Evolutionary conservation across 2,888 invertebrate species (phyloP).

Genomic region (Caenorhabditis sp.): DNA sequence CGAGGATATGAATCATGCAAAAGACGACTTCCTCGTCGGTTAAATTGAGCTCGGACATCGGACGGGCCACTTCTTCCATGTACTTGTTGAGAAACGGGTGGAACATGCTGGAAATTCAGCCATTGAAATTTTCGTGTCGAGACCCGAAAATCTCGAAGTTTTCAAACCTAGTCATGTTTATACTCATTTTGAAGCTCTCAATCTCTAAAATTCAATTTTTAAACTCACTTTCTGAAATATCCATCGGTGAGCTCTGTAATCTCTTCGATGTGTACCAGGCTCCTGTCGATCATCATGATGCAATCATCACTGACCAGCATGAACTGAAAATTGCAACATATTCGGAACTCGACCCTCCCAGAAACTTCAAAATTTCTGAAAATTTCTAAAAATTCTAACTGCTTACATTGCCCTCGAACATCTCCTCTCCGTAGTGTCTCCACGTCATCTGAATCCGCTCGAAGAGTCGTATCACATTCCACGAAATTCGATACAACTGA

Average conservation of each 20-base stretch:
- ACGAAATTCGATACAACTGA: conserved; percentile 27
- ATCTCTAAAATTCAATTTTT: background rate
- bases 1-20: conserved; percentile 39
- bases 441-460: conserved; percentile 33
- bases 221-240: conserved; percentile 38
- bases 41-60: conserved; percentile 33
- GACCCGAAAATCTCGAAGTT: background rate
- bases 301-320: conserved; percentile 33
- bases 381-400: background rate
- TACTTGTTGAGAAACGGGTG: conserved; percentile 48
- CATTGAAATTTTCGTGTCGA: background rate
- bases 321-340: conserved; percentile 18
- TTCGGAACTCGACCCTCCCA: no score
- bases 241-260: conserved; percentile 35
- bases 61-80: conserved; percentile 38
- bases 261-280: conserved; percentile 22
- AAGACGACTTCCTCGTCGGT: conserved; percentile 44
- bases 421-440: conserved; percentile 33
- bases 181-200: background rate
- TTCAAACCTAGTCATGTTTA: background rate
- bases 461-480: conserved; percentile 33
- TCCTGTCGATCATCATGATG: conserved; percentile 30
- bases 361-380: background rate
- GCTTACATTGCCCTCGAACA: conserved; percentile 36
- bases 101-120: conserved; percentile 28